These are phyloP conservation scores for Siderastrea siderea DNA, from an alignment of 92 coral and sea anemone species.

Conservation along the genomic window DNA sequence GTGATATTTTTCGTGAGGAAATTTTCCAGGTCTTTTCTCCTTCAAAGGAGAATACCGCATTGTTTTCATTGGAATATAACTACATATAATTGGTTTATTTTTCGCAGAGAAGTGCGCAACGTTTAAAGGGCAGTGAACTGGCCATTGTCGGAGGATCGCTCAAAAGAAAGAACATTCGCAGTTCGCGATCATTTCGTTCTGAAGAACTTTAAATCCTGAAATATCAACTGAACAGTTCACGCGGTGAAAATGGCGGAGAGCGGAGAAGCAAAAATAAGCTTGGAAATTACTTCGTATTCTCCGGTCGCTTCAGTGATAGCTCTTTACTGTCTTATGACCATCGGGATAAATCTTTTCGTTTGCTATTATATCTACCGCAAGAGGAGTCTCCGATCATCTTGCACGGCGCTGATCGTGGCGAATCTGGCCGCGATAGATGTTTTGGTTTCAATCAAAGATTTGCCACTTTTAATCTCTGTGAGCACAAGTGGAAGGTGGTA, in stretches of 20 bases:
- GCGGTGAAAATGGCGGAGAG: conserved; percentile 13
- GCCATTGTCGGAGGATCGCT: not conserved
- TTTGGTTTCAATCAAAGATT: conserved; percentile 94
- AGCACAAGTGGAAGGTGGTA: conserved; percentile 91
- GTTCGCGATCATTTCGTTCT: not conserved
- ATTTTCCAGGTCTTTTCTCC: not conserved
- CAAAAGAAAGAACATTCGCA: not conserved
- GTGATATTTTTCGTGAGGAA: not conserved
- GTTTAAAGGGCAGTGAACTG: conserved; percentile 4
- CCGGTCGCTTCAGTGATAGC: conserved; percentile 86
- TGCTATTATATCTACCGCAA: conserved; percentile 92
- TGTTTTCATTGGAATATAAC: not conserved
- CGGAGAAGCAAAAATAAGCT: conserved; percentile 39
- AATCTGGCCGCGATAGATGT: conserved; percentile 97
- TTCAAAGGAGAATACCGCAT: not conserved
- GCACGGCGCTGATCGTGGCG: conserved; percentile 96
- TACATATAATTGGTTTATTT: not conserved
- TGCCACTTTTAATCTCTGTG: conserved; percentile 90
- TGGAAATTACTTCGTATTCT: conserved; percentile 92
- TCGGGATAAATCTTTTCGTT: conserved; percentile 85
- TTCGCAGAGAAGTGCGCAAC: conserved; percentile 29
- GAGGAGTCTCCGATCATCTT: conserved; percentile 91
- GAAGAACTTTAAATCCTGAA: not conserved
- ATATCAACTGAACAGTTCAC: conserved; percentile 1
- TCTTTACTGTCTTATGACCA: conserved; percentile 87